Evolutionary conservation across 2,888 invertebrate species (phyloP), one percentile per base, ranked within the genome.

Genomic region (Bellardia pandia): DNA sequence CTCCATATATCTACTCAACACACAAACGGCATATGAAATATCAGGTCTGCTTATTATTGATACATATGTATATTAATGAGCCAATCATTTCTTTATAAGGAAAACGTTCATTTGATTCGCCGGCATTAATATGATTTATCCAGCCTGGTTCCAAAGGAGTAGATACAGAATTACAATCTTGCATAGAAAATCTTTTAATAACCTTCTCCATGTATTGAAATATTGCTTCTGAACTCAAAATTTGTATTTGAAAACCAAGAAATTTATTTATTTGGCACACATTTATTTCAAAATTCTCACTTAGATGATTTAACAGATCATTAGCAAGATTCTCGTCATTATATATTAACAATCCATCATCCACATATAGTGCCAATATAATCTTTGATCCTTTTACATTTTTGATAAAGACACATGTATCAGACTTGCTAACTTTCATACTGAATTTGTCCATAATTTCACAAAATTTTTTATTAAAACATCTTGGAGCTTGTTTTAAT

Each of bases 191-290:
- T 51, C 66, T 48, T 14, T 71, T 23, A 16, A 72, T 45, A 7
- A 72, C 13, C 51, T 80, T 72, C 64, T 80, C 72, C 13, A 64
- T 53, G 62, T 80, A 80, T 14, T 40, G 45, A 53, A 79, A 71
- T 37, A 79, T 48, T 16, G 33, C 48, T 40, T 53, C 79, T 16
- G 69, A 58, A 13, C 33, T 9, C 16, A 62, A 42, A 51, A 68
- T 74, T 56, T 74, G 40, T 14, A 81, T 72, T 74, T 80, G 64
- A 64, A 80, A 80, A 37, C 80, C 72, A 51, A 80, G 53, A 64
- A 80, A 80, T 48, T 72, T 62, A 56, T 62, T 40, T 11, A 80
- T 62, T 62, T 72, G 30, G 30, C 30, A 79, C 37, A 69, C 58
- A 5, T 75, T 75, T 30, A 76, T 68, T 48, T 82, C 75, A 40